Evolutionary conservation across 1,140 invertebrate species (phyloP).

Genomic region (Homalodisca vitripennis): DNA sequence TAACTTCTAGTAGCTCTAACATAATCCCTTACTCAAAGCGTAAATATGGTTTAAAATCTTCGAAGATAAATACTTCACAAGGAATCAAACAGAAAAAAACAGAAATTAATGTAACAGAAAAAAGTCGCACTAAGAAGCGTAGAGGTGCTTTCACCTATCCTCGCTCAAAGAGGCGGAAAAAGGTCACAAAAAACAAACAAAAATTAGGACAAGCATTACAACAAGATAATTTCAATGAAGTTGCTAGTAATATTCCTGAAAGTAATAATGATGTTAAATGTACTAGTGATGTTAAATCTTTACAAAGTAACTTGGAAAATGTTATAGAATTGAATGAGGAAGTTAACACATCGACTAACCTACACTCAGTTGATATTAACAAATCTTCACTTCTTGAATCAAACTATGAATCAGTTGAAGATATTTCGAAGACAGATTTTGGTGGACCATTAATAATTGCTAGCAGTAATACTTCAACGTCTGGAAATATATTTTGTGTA

Average conservation of each 20-base stretch:
- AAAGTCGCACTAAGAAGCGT: neutral
- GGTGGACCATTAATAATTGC: constrained; percentile 8
- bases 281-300: too few relatives aligned
- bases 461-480: neutral
- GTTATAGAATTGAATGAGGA: too few relatives aligned
- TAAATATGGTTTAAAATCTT: constrained; percentile 3
- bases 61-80: neutral
- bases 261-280: too few relatives aligned
- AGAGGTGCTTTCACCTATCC: constrained; percentile 1
- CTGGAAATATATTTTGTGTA: constrained; percentile 17
- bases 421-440: neutral
- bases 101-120: neutral
- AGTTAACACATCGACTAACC: too few relatives aligned
- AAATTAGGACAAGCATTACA: neutral
- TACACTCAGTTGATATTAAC: too few relatives aligned
- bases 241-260: too few relatives aligned
- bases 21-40: constrained; percentile 15
- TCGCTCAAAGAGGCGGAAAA: constrained; percentile 14
- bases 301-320: too few relatives aligned
- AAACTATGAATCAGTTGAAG: neutral
- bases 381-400: too few relatives aligned
- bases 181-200: constrained; percentile 5
- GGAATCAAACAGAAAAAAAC: neutral
- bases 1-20: constrained; percentile 11
- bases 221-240: neutral